Base-by-base conservation (phyloP, 2,888 invertebrate species). In the Geophilus truncorum region DNA sequence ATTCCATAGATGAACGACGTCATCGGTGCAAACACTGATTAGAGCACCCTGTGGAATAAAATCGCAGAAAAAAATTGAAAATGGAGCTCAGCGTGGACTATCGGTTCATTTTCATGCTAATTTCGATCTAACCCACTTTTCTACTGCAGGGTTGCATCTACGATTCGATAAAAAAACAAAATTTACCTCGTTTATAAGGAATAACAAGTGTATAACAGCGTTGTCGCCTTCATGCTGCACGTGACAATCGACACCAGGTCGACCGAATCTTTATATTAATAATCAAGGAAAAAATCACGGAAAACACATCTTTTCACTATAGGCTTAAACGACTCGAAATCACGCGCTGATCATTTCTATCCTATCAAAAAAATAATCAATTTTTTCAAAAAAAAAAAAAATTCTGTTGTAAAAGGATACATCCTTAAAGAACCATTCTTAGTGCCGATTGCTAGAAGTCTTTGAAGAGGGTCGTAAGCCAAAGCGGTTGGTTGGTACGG, bases 401-500 rank as follows among this genome's bases (percentile, higher is more conserved):
- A 4, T 28, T 28, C 21, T 4, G 21, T 62, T 15, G n/a, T 12
- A 12, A 75, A 57, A 81, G 75, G 78, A 94, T 95, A 98, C 97
- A 98, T 93, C 90, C 97, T 91, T 84, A 98, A 92, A 85, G 94
- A 94, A 86, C 98, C 98, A 85, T 92, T 92, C 89, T 96, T 97
- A 86, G 97, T 97, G 82, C 98, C 99, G 88, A 99, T 94, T 84
- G 97, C 98, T 87, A 99, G 91, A 83, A 99, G 91, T 88, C 93
- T 94, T 90, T 99, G 99, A 85, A 99, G 93, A 84, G 98, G 97
- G 90, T 99, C 99, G 90, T 95, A 98, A 82, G 98, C 98, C 89
- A 98, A 90, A 82, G 97, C 94, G 84, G 97, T 97, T 78, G 99
- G 98, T 85, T 97, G 94, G 89, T 94, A 94, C 84, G 99, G 99